Evolutionary conservation across 2,113 vertebrate species (phyloP), one percentile per base, ranked within the genome.

Genomic region (Ahaetulla prasina): DNA sequence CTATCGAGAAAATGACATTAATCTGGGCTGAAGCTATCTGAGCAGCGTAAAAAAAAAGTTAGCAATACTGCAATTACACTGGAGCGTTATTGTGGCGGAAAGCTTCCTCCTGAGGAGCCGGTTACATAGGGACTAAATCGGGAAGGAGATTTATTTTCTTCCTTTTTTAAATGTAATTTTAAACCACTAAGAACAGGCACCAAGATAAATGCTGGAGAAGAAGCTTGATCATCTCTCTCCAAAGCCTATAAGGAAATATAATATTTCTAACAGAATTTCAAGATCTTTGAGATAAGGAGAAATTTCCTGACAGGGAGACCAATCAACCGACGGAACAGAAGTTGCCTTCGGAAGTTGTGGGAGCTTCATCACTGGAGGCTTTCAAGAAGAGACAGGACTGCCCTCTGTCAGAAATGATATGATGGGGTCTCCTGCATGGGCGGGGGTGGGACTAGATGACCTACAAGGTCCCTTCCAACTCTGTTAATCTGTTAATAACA

Each of bases 221-320:
- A 50, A 86, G 92, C 92, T 68, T n/a, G 0, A 16, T 74, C 92
- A 93, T n/a, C 27, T 12, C 90, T 95, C 57, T 94, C 93, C 90
- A 47, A 43, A 8, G 52, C 88, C 85, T 18, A 0, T 92, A 89
- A 93, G 2, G 4, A 8, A 0, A 35, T 0, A 0, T 85, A 92
- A 88, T 2, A 60, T 55, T 86, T 90, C 14, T 93, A 10, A 92
- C 92, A 43, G 90, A 94, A 95, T 92, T 92, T 92, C 74, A 9
- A 90, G 74, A 94, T 87, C 63, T 93, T 96, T 94, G 74, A 90
- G 60, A 20, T 6, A 35, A 68, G 30, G 63, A 16, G 30, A 16
- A n/a, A 68, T 4, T 68, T 35, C 14, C 63, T 68, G 30, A 35
- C 30, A 35, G 4, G 2, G 63, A 68, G 30, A n/a, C 1, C 63